Evolutionary conservation across 2,888 invertebrate genomes (phyloP).

Genomic region (Noctua comes): DNA sequence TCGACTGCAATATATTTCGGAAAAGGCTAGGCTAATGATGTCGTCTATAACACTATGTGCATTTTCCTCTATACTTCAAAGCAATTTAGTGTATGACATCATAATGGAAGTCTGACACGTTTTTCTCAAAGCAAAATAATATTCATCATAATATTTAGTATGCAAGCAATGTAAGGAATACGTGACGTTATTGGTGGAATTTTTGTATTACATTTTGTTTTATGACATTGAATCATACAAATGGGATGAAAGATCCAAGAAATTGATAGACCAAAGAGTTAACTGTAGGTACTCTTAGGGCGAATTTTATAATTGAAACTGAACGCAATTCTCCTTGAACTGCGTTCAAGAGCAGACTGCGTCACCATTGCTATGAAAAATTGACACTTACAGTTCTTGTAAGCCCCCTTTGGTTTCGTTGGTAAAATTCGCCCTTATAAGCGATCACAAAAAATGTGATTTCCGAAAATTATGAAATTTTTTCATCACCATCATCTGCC

Average conservation of each 20-base stretch:
- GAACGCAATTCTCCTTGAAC: neutral
- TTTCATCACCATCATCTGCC: no score
- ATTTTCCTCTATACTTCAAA: no score
- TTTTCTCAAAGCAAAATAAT: neutral
- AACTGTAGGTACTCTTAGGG: neutral
- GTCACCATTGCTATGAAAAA: neutral
- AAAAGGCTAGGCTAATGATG: no score
- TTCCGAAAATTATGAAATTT: no score
- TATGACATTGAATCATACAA: neutral
- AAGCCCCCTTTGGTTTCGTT: neutral
- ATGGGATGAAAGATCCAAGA: neutral
- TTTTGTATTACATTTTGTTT: conserved; percentile 4
- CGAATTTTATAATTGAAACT: neutral
- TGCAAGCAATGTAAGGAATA: conserved; percentile 27
- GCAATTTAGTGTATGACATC: neutral
- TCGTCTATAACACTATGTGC: no score
- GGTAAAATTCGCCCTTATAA: neutral
- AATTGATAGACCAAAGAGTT: neutral
- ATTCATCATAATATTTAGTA: conserved; percentile 22
- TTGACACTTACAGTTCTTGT: neutral
- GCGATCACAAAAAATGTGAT: neutral
- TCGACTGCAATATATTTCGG: no score
- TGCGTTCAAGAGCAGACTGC: neutral
- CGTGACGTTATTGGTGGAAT: conserved; percentile 20
- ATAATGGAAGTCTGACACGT: neutral